Base-by-base conservation (phyloP, 2,888 invertebrate species). In the Perizoma affinitatum region DNA sequence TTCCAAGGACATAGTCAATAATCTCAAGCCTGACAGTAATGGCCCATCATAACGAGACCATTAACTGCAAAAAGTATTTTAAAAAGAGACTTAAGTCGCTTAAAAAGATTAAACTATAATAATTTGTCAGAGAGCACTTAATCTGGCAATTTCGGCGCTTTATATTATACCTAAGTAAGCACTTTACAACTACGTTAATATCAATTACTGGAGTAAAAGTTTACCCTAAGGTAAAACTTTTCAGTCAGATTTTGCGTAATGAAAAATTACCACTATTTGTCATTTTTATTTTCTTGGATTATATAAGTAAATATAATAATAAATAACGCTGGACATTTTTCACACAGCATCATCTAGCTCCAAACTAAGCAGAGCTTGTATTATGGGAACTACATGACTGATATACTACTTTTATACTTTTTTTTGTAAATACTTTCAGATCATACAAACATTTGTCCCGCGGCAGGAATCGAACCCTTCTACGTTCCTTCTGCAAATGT, bases 171-270 rank as follows among this genome's bases (percentile, higher is more conserved):
- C n/a, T n/a, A 5, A 4, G 5, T 6, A 38, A 38, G 38, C 7
- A 52, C 58, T 70, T 66, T 57, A 45, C 51, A 68, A 66, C 51
- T 61, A 67, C 61, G 67, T 68, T 65, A 65, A 70, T 68, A 61
- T 65, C 56, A 61, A 66, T 70, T 66, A 66, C 22, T 22, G 22
- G 3, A 22, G 1, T 22, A 22, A 22, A 22, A 22, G 22, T 22
- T 22, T 22, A 22, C 3, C 22, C 22, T 22, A 3, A 22, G 52
- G n/a, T 47, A 10, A 44, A 61, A 58, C 48, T 60, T 65, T 61
- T 49, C 65, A 65, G 44, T 61, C 44, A 63, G 68, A 66, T 38
- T 48, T 67, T 34, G 42, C 49, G 46, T 57, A 50, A 59, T 59
- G 55, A 55, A 54, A 61, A 50, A 22, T 22, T 22, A 22, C 22